phyloP scores from a whole-genome alignment of 2,888 invertebrate species.

The Lymantria dispar region DNA sequence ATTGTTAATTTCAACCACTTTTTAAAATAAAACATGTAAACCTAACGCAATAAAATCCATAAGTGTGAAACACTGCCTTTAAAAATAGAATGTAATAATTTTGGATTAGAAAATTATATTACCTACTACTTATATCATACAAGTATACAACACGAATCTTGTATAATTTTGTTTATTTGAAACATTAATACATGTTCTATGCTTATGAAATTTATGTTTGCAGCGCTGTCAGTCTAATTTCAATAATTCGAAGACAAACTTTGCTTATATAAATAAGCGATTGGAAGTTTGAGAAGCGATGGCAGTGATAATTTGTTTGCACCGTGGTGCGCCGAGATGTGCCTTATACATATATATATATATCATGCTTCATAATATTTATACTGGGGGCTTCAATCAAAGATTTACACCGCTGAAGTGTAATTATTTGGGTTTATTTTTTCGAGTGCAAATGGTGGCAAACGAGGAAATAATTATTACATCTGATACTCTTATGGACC shows the following conservation, averaged over 20 bases:
- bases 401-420: conserved; percentile 46
- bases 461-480: too few relatives aligned
- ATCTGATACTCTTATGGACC: too few relatives aligned
- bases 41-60: too few relatives aligned
- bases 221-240: conserved; percentile 25
- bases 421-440: conserved; percentile 49
- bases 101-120: too few relatives aligned
- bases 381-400: conserved; percentile 54
- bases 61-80: too few relatives aligned
- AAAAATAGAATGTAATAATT: too few relatives aligned
- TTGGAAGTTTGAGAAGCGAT: conserved; percentile 57
- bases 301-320: conserved; percentile 65
- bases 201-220: neutral
- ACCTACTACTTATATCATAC: too few relatives aligned
- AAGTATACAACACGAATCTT: too few relatives aligned
- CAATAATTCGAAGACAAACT: conserved; percentile 40
- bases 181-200: neutral
- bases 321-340: conserved; percentile 34
- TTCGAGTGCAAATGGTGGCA: too few relatives aligned
- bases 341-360: conserved; percentile 55
- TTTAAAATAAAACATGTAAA: too few relatives aligned
- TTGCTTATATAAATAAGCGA: conserved; percentile 41
- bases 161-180: neutral
- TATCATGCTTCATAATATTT: conserved; percentile 60
- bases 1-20: too few relatives aligned